These are phyloP conservation scores for Synanthedon tipuliformis DNA, from an alignment of 2,888 invertebrate species.

Conservation along the genomic window DNA sequence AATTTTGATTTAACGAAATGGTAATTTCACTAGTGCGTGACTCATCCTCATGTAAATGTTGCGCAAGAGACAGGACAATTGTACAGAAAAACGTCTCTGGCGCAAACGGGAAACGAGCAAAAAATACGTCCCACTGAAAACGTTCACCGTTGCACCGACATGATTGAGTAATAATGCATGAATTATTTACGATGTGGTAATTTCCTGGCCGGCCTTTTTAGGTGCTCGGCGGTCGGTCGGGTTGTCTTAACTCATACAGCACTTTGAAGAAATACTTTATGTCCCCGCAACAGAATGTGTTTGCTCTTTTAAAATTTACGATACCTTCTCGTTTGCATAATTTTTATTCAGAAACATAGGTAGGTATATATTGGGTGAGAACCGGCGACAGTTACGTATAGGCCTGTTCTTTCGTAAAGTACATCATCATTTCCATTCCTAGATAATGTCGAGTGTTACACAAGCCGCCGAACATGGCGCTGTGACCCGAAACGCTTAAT, in stretches of 20 bases:
- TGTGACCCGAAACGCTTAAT: slow-evolving; percentile 14
- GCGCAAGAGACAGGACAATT: slow-evolving; percentile 45
- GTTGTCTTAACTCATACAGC: slow-evolving; percentile 19
- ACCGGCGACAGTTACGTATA: slow-evolving; percentile 2
- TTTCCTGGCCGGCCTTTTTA: slow-evolving; percentile 45
- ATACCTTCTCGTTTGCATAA: slow-evolving; percentile 1
- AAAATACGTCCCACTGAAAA: slow-evolving; percentile 31
- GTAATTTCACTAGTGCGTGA: slow-evolving; percentile 3
- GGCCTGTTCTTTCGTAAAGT: slow-evolving; percentile 8
- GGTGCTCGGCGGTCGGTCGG: slow-evolving; percentile 25
- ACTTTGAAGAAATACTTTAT: slow-evolving; percentile 27
- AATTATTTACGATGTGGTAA: slow-evolving; percentile 66
- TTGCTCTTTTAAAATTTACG: slow-evolving; percentile 19
- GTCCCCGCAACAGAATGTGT: slow-evolving; percentile 18
- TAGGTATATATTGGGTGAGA: background rate
- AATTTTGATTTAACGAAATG: no score
- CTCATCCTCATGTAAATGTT: slow-evolving; percentile 11
- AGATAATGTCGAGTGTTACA: slow-evolving; percentile 10
- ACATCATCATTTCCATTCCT: slow-evolving; percentile 13
- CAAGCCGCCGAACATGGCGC: slow-evolving; percentile 20
- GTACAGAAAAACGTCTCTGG: slow-evolving; percentile 30
- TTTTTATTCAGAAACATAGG: slow-evolving; percentile 1
- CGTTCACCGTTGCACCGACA: slow-evolving; percentile 44
- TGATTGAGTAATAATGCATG: slow-evolving; percentile 65
- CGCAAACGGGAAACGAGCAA: slow-evolving; percentile 25